phyloP scores from a whole-genome alignment of 2,113 vertebrate genomes.

The Diadophis punctatus region DNA sequence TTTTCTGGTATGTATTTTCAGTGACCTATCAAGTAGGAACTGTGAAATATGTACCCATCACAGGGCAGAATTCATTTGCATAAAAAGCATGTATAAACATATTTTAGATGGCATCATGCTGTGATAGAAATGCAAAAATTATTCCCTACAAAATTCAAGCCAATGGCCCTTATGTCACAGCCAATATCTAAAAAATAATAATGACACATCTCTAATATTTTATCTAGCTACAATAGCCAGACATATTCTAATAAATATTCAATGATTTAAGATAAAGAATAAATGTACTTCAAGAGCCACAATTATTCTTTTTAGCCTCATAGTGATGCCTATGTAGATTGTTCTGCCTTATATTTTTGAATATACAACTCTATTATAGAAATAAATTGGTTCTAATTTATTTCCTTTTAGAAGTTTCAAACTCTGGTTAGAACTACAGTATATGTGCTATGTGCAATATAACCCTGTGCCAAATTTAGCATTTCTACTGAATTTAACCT shows the following conservation, averaged over 20 bases:
- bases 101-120: not conserved
- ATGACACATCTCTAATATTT: not conserved
- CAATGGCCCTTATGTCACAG: not conserved
- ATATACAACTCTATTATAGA: conserved; percentile 7
- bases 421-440: conserved; percentile 18
- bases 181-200: not conserved
- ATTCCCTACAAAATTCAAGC: not conserved
- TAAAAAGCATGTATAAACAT: not conserved
- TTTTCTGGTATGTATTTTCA: not conserved
- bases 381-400: not conserved
- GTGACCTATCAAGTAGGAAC: not conserved
- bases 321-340: not conserved
- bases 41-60: not conserved
- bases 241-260: not conserved
- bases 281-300: not conserved
- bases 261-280: not conserved
- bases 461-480: not conserved
- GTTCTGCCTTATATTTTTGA: not conserved
- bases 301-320: not conserved
- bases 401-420: not conserved
- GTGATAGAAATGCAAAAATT: not conserved
- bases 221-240: not conserved
- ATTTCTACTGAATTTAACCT: not conserved
- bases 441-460: not conserved
- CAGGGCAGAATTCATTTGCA: not conserved